Base-by-base conservation (phyloP, 1,140 invertebrate genomes). In the Antheraea pernyi region DNA sequence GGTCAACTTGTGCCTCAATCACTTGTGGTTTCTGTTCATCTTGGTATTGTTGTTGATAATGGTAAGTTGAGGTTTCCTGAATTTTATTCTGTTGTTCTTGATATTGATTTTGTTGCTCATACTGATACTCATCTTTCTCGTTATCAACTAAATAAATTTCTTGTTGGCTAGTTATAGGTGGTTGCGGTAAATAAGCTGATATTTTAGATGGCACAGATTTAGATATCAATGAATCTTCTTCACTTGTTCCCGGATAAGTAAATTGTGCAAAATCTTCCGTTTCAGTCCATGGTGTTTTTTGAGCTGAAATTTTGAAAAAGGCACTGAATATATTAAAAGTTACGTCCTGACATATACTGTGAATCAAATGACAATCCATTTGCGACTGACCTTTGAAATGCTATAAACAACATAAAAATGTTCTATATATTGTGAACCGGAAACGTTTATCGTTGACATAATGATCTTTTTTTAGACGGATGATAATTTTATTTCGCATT, bases 241-340 rank as follows among this genome's bases (percentile, higher is more conserved):
- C 82, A 80, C 79, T 86, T 63, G 80, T 83, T 13, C 83, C 76
- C 60, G 84, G 79, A 74, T 88, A 91, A 30, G 81, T 85, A 75
- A 89, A 88, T 65, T 91, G 85, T 13, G 82, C 76, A 37, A 79
- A 74, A 61, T 72, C 82, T 59, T 91, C 88, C 16, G 82, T 83
- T 72, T 91, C 88, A 67, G 81, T 88, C 89, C 88, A 89, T 39
- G 86, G 74, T 30, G 88, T 79, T 77, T 89, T 91, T 82, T 91
- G 88, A 79, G 87, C 89, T 91, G 89, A 71, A 91, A 91, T 67
- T 67, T 83, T 77, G 73, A 79, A 81, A 18, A 83, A 81, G 74
- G 72, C 74, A 79, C 81, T 81, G 70, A 84, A 84, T 65, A 84
- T 66, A 66, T 75, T 77, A 72, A 76, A 78, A n/a, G 73, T 72